phyloP scores from a whole-genome alignment of 2,113 vertebrate genomes.

The Tyrannus savana region DNA sequence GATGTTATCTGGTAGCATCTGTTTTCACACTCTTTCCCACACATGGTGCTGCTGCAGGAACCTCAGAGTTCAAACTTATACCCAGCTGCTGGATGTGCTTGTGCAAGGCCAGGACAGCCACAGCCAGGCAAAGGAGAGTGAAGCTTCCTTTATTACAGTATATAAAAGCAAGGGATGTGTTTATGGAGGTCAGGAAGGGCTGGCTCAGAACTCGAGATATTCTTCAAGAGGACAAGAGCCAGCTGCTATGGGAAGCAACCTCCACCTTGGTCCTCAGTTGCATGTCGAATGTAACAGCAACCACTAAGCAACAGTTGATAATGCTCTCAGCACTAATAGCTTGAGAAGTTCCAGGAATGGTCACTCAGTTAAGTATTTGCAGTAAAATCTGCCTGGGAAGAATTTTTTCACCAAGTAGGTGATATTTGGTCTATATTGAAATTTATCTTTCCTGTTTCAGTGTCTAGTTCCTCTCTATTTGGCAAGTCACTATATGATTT shows the following conservation, averaged over 20 bases:
- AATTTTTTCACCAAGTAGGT: not conserved
- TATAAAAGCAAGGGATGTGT: slow-evolving; percentile 41
- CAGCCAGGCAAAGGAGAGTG: slow-evolving; percentile 24
- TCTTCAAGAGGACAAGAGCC: slow-evolving; percentile 51
- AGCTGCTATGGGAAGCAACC: slow-evolving; percentile 15
- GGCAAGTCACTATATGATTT: not conserved
- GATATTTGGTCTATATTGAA: not conserved
- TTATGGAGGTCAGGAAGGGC: slow-evolving; percentile 38
- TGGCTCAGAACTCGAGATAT: slow-evolving; percentile 34
- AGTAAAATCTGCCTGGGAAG: slow-evolving; percentile 9
- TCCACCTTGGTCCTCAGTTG: slow-evolving; percentile 11
- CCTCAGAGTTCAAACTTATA: slow-evolving; percentile 25
- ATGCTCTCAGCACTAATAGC: not conserved
- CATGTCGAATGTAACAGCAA: slow-evolving; percentile 18
- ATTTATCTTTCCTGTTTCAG: not conserved
- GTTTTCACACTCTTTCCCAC: slow-evolving; percentile 6
- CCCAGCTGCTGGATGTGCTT: slow-evolving; percentile 44
- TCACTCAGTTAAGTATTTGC: not conserved
- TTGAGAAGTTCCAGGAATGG: not conserved
- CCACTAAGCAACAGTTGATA: slow-evolving; percentile 38
- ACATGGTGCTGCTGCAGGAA: slow-evolving; percentile 2
- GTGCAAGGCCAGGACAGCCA: not conserved
- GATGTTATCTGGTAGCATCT: not conserved
- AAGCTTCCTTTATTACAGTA: not conserved
- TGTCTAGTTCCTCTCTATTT: not conserved